Conservation (phyloP, 2,797 vertebrate species). For the Artibeus jamaicensis region DNA sequence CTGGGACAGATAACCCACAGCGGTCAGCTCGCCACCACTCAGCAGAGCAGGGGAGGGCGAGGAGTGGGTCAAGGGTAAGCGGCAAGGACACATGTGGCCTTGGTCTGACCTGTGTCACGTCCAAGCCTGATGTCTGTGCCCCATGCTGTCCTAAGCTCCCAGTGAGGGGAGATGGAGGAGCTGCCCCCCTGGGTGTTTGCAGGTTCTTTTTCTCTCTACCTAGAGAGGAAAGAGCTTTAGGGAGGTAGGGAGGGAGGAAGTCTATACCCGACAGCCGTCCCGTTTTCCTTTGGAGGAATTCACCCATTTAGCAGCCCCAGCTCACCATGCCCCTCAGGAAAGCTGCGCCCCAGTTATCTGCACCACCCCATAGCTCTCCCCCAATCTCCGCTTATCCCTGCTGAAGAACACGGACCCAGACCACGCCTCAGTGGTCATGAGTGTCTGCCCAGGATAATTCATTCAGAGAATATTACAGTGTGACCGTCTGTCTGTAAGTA, state of each 20-base stretch:
- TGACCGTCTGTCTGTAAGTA: slow-evolving; percentile 48
- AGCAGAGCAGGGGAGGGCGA: neutral
- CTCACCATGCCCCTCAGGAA: neutral
- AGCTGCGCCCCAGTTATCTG: slow-evolving; percentile 29
- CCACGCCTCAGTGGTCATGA: neutral
- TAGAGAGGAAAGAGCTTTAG: neutral
- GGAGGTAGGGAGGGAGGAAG: neutral
- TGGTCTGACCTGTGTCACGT: neutral
- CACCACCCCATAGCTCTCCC: neutral
- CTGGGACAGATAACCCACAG: neutral
- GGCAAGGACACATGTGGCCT: fast-evolving
- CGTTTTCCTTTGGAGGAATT: neutral
- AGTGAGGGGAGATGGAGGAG: neutral
- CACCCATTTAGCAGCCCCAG: neutral
- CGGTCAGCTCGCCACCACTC: neutral
- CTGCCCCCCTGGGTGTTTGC: neutral
- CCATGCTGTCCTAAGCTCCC: neutral
- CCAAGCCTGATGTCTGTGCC: neutral
- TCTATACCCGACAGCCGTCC: neutral
- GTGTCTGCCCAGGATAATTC: neutral
- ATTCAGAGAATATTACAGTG: neutral
- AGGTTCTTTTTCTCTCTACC: neutral
- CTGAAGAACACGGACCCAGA: neutral
- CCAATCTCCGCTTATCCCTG: neutral
- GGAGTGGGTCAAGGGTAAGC: neutral